Base-by-base conservation (phyloP, 2,888 invertebrate genomes). In the Erannis defoliaria region DNA sequence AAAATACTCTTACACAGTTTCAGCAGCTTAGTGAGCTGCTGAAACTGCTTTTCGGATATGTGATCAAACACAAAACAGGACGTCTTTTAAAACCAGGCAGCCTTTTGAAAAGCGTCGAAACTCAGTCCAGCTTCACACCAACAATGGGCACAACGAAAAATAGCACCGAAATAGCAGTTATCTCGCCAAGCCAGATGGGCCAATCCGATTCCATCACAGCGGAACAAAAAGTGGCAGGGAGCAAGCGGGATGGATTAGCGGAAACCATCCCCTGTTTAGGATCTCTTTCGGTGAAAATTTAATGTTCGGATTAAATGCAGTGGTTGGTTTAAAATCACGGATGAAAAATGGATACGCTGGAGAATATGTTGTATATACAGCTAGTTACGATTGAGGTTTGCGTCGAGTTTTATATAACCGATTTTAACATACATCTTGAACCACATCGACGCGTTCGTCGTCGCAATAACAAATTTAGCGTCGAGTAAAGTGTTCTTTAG, bases 151-250 rank as follows among this genome's bases (percentile, higher is more conserved):
- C 53, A 65, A 65, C 62, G 66, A 66, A 74, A 77, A 75, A 74
- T 71, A 69, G 70, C 70, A 62, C 50, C 58, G 51, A 57, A 49
- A 50, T 50, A 43, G 43, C 40, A 31, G 74, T 75, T 79, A 84
- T 83, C 81, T 71, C 64, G 49, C 63, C 38, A 48, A 45, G 59
- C 73, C 84, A 80, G 74, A 77, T 78, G 78, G 58, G 73, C 61
- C 50, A 74, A 79, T 76, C 76, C 73, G 77, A 80, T 78, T 64
- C 72, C 72, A 66, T 68, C 65, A 74, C 68, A 68, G 50, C 35
- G n/a, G 43, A 46, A 55, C 61, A 67, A 63, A 68, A 67, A 66
- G 59, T 66, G 64, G 38, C 62, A 57, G 55, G 38, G 60, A 45
- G 48, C 40, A 33, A 43, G 45, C 37, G 19, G 50, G 57, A 64